These are phyloP conservation scores for Pomacea maculata DNA, from an alignment of 1,140 invertebrate species.

Conservation along the genomic window DNA sequence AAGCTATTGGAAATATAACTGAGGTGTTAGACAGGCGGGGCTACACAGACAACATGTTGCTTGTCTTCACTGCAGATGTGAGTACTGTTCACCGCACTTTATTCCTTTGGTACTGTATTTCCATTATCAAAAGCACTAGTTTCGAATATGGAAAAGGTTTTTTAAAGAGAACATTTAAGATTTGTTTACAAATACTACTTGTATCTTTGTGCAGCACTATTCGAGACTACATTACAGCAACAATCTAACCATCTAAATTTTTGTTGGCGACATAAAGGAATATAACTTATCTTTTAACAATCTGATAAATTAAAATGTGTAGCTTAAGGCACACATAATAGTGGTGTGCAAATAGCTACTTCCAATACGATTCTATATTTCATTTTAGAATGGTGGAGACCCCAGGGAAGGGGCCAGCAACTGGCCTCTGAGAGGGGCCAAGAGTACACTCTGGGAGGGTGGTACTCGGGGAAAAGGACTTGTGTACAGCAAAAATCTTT, in stretches of 20 bases:
- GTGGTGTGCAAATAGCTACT: too few relatives aligned
- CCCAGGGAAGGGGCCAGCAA: conserved; percentile 60
- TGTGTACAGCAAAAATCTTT: conserved; percentile 27
- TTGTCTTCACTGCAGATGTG: conserved; percentile 61
- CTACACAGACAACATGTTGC: conserved; percentile 50
- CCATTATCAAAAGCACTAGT: background rate
- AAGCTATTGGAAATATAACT: conserved; percentile 83
- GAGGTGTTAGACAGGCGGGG: conserved; percentile 72
- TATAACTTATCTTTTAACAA: background rate
- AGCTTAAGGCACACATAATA: too few relatives aligned
- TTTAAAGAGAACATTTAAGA: too few relatives aligned
- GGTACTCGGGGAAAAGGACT: conserved; percentile 48
- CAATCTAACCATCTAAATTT: background rate
- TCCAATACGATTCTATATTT: too few relatives aligned
- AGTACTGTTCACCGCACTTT: background rate
- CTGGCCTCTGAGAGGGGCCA: conserved; percentile 64
- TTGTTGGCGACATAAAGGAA: too few relatives aligned
- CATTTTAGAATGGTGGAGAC: conserved; percentile 55
- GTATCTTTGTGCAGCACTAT: too few relatives aligned
- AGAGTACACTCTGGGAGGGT: conserved; percentile 67
- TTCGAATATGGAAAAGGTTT: background rate
- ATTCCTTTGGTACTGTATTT: background rate
- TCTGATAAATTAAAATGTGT: background rate
- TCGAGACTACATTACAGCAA: too few relatives aligned
- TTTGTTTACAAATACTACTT: too few relatives aligned